Base-by-base conservation (phyloP, 2,888 invertebrate genomes). In the Heliconius cydno region DNA sequence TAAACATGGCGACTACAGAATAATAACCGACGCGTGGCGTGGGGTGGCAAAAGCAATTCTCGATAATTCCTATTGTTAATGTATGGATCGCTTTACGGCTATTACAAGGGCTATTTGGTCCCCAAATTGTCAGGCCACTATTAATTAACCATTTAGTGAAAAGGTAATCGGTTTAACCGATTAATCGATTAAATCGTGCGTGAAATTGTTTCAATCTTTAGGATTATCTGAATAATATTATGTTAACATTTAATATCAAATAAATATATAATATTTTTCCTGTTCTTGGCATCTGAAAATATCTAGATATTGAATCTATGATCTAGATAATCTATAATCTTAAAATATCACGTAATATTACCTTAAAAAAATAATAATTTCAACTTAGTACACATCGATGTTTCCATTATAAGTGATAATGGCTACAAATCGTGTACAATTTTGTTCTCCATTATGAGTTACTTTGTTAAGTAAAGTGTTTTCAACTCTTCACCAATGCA, bases 61-160 rank as follows among this genome's bases (percentile, higher is more conserved):
- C 92, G 85, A 92, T 92, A 91, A 93, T 92, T 85, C 91, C 92
- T 87, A 91, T 90, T 88, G 90, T 90, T 90, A 92, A 93, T 93
- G 91, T 89, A 90, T 89, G 86, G 90, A 89, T 87, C 86, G 88
- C 86, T 87, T 86, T 85, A 82, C 84, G 87, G 83, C 84, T 87
- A 89, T 91, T 89, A 92, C 91, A 87, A 87, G 89, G 89, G 89
- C 90, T 85, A 87, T 92, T 90, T 86, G 88, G 88, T 86, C 82
- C 80, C 85, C 89, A 88, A 93, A 92, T 93, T 91, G 91, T 89
- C 85, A 88, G 88, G 87, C 87, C 87, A 90, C 90, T 89, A 92
- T 93, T 91, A 91, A 94, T 93, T 92, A 89, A 86, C 83, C 87
- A 86, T 88, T 88, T 88, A 87, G 57, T 82, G 84, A 86, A 83